Conservation (phyloP, 2,797 vertebrate species). For the Heliangelus exortis region DNA sequence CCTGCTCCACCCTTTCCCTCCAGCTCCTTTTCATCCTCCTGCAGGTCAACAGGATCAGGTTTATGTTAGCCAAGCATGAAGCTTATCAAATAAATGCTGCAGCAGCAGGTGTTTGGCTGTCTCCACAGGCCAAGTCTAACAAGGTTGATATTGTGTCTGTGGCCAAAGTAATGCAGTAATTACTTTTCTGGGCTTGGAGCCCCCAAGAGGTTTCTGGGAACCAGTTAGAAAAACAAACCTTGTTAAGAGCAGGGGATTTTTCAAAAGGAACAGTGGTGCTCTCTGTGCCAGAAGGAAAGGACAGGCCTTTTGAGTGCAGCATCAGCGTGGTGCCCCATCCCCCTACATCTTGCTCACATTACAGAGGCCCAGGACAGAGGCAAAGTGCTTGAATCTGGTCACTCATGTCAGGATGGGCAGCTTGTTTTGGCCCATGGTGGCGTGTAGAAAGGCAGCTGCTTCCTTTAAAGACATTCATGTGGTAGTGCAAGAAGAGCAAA, state of each 20-base stretch:
- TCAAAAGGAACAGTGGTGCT: slow-evolving; percentile 45
- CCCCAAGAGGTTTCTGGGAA: slow-evolving; percentile 74
- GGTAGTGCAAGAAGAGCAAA: slow-evolving; percentile 29
- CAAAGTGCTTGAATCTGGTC: slow-evolving; percentile 56
- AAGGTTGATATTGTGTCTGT: slow-evolving; percentile 70
- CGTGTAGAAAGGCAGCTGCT: slow-evolving; percentile 69
- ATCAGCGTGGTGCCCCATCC: not conserved
- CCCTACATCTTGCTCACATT: not conserved
- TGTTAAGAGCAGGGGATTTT: slow-evolving; percentile 67
- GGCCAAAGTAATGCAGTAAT: slow-evolving; percentile 64
- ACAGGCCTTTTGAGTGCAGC: not conserved
- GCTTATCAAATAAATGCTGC: slow-evolving; percentile 76
- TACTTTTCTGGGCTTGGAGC: slow-evolving; percentile 68
- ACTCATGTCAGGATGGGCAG: slow-evolving; percentile 55
- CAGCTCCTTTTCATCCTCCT: slow-evolving; percentile 70
- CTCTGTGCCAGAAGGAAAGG: slow-evolving; percentile 42
- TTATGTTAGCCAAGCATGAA: slow-evolving; percentile 71
- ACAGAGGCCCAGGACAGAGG: slow-evolving; percentile 27
- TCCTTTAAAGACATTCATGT: slow-evolving; percentile 58
- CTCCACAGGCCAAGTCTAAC: slow-evolving; percentile 64
- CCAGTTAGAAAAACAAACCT: slow-evolving; percentile 71
- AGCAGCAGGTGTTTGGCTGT: slow-evolving; percentile 76
- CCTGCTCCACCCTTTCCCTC: slow-evolving; percentile 46
- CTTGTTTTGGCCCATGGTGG: slow-evolving; percentile 56
- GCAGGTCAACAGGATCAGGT: slow-evolving; percentile 75